Evolutionary conservation across 1,140 invertebrate species (phyloP), one percentile per base, ranked within the genome.

Genomic region (Megathymus violae): DNA sequence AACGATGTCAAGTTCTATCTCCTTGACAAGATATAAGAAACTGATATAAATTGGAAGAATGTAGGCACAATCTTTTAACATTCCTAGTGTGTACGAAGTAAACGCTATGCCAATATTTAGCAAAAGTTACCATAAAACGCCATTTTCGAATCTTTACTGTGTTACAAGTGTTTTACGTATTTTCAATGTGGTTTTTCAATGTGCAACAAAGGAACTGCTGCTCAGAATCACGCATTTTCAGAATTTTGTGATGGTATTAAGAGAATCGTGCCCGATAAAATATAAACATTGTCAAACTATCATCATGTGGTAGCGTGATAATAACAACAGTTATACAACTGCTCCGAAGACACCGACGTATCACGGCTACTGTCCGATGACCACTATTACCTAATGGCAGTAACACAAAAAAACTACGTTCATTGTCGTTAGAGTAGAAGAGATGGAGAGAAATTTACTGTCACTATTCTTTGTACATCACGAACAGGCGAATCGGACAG

Each of bases 391-490:
- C 51, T 43, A 56, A 56, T 31, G 14, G 22, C 11, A 41, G 4
- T 17, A 56, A 52, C 11, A 43, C 4, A 40, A 54, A 54, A 40
- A n/a, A n/a, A n/a, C n/a, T n/a, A 54, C 36, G 10, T 5, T 5
- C 13, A 48, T 48, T 48, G 11, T 48, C 38, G 38, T 47, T 31
- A 41, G 22, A 14, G 10, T 11, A 13, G 31, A 38, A 19, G 38
- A 56, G 11, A 56, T 25, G 13, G 27, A 50, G 51, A 41, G 50
- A 58, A 44, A 58, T 44, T 58, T 1, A 16, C 41, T 17, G 43
- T 44, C 40, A 31, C 40, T n/a, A n/a, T n/a, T n/a, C n/a, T n/a
- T n/a, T n/a, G n/a, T n/a, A n/a, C n/a, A n/a, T n/a, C n/a, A n/a
- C n/a, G n/a, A n/a, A n/a, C n/a, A n/a, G n/a, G n/a, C n/a, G n/a